Evolutionary conservation across 2,113 vertebrate genomes (phyloP).

Genomic region (Calypte anna): DNA sequence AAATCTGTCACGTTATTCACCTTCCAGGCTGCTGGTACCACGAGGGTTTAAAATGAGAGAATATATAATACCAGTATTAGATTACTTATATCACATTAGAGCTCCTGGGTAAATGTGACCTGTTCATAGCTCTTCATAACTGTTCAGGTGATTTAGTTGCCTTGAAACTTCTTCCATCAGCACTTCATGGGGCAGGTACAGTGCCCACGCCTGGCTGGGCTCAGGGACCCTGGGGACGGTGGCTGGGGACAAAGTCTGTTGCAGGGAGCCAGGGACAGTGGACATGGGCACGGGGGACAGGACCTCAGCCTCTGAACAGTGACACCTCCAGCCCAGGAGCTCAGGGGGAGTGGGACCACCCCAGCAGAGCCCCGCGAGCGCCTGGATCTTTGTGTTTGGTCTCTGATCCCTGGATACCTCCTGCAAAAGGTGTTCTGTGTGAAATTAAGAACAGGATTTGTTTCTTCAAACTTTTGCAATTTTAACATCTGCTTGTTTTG

Average conservation of each 20-base stretch:
- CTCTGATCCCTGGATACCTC: background rate
- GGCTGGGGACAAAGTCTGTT: too few relatives aligned
- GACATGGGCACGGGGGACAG: background rate
- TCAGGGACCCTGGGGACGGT: too few relatives aligned
- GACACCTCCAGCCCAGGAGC: background rate
- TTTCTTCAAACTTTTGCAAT: constrained; percentile 35
- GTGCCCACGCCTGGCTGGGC: rapidly evolving
- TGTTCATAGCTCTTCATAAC: background rate
- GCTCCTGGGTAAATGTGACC: background rate
- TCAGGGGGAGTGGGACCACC: background rate
- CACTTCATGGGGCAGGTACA: background rate
- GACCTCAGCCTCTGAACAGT: background rate
- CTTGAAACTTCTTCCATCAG: background rate
- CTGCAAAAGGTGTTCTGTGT: background rate
- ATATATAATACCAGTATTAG: background rate
- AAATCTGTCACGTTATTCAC: background rate
- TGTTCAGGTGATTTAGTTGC: background rate
- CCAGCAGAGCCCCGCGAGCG: too few relatives aligned
- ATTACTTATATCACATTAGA: background rate
- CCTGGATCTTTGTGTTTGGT: rapidly evolving
- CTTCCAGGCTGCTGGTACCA: background rate
- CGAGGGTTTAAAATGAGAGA: background rate
- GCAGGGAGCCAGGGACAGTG: background rate
- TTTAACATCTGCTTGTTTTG: constrained; percentile 59
- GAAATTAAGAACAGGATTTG: background rate